phyloP scores from a whole-genome alignment of 2,113 vertebrate genomes.

The Illadopsis cleaveri region DNA sequence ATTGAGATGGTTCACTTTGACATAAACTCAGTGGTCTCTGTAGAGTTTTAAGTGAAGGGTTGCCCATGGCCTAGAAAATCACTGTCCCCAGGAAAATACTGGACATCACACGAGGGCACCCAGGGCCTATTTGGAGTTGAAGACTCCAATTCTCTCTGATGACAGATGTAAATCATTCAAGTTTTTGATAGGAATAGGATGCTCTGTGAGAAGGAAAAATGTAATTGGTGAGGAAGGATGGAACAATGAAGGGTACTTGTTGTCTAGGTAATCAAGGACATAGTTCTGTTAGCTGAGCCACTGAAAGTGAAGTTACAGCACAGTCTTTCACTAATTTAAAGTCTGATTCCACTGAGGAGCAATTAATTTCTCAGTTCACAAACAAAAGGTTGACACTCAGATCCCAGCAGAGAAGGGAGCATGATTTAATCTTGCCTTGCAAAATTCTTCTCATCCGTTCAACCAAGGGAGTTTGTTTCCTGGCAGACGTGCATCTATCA shows the following conservation, averaged over 20 bases:
- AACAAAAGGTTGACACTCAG: neutral
- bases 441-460: neutral
- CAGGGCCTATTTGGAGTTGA: neutral
- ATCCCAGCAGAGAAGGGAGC: neutral
- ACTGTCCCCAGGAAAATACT: neutral
- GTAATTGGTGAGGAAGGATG: neutral
- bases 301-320: neutral
- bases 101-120: neutral
- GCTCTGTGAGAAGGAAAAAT: neutral
- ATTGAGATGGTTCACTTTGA: neutral
- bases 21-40: neutral
- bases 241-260: neutral
- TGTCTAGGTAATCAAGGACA: neutral
- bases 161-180: neutral
- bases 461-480: conserved; percentile 14
- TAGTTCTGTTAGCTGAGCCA: neutral
- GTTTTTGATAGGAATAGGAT: neutral
- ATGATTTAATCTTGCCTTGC: conserved; percentile 4
- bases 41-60: neutral
- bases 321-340: conserved; percentile 6
- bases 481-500: neutral
- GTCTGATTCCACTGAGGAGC: neutral
- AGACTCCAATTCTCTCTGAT: neutral
- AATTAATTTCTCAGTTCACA: conserved; percentile 46
- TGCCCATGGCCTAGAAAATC: neutral